Conservation (phyloP, 2,797 vertebrate genomes). For the Eidolon dupreanum region DNA sequence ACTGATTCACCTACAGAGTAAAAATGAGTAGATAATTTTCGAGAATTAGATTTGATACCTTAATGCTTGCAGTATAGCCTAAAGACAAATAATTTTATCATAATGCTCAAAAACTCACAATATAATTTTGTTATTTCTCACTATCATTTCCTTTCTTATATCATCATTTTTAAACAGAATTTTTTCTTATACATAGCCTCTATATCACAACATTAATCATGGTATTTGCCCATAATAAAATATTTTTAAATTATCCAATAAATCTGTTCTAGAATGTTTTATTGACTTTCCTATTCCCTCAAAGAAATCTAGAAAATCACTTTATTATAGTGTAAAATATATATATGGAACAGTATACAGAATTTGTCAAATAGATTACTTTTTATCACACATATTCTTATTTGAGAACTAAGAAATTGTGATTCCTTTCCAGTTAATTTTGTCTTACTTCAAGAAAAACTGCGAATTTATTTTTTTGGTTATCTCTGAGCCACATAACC, state of each 20-base stretch:
- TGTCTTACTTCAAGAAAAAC: conserved; percentile 3
- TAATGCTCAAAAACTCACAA: neutral
- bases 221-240: neutral
- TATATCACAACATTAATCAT: neutral
- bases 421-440: neutral
- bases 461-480: neutral
- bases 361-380: neutral
- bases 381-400: neutral
- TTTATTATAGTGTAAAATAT: neutral
- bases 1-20: neutral
- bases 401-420: neutral
- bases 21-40: neutral
- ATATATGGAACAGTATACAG: neutral
- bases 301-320: conserved; percentile 5
- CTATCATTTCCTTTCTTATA: neutral
- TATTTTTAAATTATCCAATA: neutral
- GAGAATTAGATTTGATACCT: neutral
- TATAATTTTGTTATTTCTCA: neutral
- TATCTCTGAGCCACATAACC: neutral
- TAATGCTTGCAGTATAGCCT: neutral
- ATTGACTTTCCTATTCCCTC: neutral
- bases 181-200: neutral
- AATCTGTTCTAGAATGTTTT: neutral
- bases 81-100: conserved; percentile 10
- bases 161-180: neutral